phyloP scores from a whole-genome alignment of 2,888 invertebrate genomes.

The Eristalis arbustorum region DNA sequence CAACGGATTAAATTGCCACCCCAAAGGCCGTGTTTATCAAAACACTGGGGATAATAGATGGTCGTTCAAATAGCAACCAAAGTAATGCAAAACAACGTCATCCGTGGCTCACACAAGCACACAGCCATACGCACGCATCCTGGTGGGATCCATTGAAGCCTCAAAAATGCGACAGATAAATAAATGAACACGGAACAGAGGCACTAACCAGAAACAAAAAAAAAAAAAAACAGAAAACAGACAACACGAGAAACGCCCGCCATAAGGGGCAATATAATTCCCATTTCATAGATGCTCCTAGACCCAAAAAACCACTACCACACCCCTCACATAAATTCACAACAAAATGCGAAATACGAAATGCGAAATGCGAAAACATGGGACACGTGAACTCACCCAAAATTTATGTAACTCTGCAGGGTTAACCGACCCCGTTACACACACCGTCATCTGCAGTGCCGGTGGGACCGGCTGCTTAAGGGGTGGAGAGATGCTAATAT shows the following conservation, averaged over 20 bases:
- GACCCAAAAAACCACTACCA: slow-evolving; percentile 10
- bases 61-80: slow-evolving; percentile 23
- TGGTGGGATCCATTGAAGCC: neutral
- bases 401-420: slow-evolving; percentile 56
- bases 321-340: slow-evolving; percentile 37
- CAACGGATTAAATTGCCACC: slow-evolving; percentile 9
- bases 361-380: slow-evolving; percentile 53
- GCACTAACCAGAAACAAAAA: neutral
- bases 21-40: slow-evolving; percentile 39
- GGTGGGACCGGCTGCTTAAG: neutral
- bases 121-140: neutral
- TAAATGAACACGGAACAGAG: neutral
- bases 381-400: slow-evolving; percentile 60
- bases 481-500: slow-evolving; percentile 38
- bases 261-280: slow-evolving; percentile 48
- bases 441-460: slow-evolving; percentile 25
- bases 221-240: neutral
- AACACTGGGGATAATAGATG: slow-evolving; percentile 31
- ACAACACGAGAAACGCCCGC: neutral
- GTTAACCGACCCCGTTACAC: slow-evolving; percentile 13
- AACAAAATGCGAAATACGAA: slow-evolving; percentile 59
- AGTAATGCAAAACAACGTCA: slow-evolving; percentile 2
- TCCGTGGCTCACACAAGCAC: neutral
- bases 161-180: slow-evolving; percentile 21
- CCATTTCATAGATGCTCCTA: slow-evolving; percentile 25